Evolutionary conservation across 2,888 invertebrate species (phyloP), one percentile per base, ranked within the genome.

Genomic region (Tipula confusa): DNA sequence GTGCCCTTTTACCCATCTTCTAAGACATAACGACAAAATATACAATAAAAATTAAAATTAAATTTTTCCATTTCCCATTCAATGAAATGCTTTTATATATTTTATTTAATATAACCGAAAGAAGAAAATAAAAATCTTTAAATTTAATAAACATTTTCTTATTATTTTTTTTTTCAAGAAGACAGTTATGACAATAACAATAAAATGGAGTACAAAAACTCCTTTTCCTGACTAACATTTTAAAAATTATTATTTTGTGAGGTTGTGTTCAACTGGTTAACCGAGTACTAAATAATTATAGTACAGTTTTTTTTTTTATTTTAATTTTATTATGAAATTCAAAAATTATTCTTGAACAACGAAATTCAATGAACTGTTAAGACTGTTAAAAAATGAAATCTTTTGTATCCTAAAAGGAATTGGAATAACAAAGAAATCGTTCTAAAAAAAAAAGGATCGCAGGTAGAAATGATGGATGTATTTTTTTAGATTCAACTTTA

Each of bases 1-100:
- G 64, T 64, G 64, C 64, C 64, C 64, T 64, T 64, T 64, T 64
- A 64, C 64, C 64, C 64, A 64, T 64, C 64, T 24, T 64, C 64
- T 11, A 64, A 64, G 24, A 64, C 64, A 24, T 64, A 64, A 64
- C 64, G 24, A 64, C 64, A 24, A 64, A 64, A 64, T 64, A 64
- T 24, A 64, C 64, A 64, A 64, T 64, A 64, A 64, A 24, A 64
- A 64, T 64, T 24, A 64, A 64, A 64, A 64, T 64, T 64, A 64
- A 64, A 64, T 64, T 64, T 64, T 64, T 24, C 64, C 64, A 64
- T 64, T 64, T 64, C 64, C 64, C 64, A 64, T 64, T 64, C 18
- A 64, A 64, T 64, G 64, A 64, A 64, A 64, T 24, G 24, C 64
- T 64, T 64, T 64, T 64, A 24, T 64, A 11, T 64, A 64, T 64